Conservation (phyloP, 1,140 invertebrate genomes). For the Drosophila equinoxialis region DNA sequence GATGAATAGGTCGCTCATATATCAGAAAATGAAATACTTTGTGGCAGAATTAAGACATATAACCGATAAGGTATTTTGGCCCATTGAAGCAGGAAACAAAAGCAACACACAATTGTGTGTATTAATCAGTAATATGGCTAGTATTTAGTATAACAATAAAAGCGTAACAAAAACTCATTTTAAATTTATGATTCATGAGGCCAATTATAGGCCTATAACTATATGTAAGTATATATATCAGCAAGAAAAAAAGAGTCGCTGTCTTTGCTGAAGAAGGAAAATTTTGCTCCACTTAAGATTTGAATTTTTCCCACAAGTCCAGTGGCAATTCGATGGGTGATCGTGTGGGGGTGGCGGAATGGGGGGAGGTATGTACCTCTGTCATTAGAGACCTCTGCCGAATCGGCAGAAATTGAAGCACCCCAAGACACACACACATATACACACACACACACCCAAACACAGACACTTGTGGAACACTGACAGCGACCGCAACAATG, state of each 20-base stretch:
- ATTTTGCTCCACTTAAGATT: conserved; percentile 57
- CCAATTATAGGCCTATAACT: conserved; percentile 36
- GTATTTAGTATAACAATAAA: conserved; percentile 40
- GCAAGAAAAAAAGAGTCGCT: conserved; percentile 17
- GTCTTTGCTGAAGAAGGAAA: conserved; percentile 61
- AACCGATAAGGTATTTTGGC: conserved; percentile 37
- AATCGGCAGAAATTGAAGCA: conserved; percentile 64
- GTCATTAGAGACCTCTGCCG: conserved; percentile 64
- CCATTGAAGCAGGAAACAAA: conserved; percentile 33
- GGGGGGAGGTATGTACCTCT: conserved; percentile 37
- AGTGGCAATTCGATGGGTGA: conserved; percentile 24
- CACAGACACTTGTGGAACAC: conserved; percentile 40
- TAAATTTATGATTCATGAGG: conserved; percentile 43
- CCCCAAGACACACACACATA: conserved; percentile 65
- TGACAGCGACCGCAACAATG: conserved; percentile 71
- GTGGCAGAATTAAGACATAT: conserved; percentile 47
- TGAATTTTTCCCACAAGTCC: conserved; percentile 30
- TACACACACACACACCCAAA: conserved; percentile 67
- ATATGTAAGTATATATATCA: conserved; percentile 5
- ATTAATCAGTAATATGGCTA: conserved; percentile 41
- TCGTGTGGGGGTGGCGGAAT: not conserved
- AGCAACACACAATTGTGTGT: not conserved
- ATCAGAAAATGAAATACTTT: conserved; percentile 24
- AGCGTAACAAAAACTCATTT: not conserved
- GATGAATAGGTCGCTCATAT: conserved; percentile 35